Base-by-base conservation (phyloP, 2,888 invertebrate genomes). In the Chloroclystis v-ata region DNA sequence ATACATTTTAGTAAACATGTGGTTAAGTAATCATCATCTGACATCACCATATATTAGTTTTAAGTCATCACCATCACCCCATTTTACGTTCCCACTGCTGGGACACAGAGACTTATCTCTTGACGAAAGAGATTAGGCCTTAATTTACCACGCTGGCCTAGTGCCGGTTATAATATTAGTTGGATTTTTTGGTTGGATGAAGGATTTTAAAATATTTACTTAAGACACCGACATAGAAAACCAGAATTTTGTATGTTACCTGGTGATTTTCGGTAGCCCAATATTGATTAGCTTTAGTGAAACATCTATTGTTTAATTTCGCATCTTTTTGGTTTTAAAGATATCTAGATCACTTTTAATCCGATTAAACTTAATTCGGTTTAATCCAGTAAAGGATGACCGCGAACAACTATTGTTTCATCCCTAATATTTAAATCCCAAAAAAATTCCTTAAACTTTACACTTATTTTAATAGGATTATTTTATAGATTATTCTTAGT, bases 361-460 rank as follows among this genome's bases (percentile, higher is more conserved):
- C 24, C n/a, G 30, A 42, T 37, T 37, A n/a, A 30, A 29, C 39
- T 26, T 12, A 42, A 24, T 29, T 43, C 29, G 11, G 28, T 33
- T 38, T 33, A 49, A 46, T 46, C 45, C 35, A 49, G 10, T 49
- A 49, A 42, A 37, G 20, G 24, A 28, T 14, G 13, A 20, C 41
- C 45, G 41, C 26, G 11, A 4, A 3, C 13, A 3, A 9, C 20
- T 26, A 28, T 45, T 42, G 37, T 42, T 28, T 45, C 13, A n/a
- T 7, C 12, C 32, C 5, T 1, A 16, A 1, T 13, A 10, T 24
- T 40, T 14, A 28, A 24, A 29, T 25, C 24, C 32, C 14, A 20
- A 32, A 28, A 32, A 44, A 43, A 10, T 16, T 14, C 9, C n/a
- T 33, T 6, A n/a, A 32, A 5, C 14, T 32, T 14, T n/a, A 5